Evolutionary conservation across 2,888 invertebrate species (phyloP).

Genomic region (Plebejus melissa): DNA sequence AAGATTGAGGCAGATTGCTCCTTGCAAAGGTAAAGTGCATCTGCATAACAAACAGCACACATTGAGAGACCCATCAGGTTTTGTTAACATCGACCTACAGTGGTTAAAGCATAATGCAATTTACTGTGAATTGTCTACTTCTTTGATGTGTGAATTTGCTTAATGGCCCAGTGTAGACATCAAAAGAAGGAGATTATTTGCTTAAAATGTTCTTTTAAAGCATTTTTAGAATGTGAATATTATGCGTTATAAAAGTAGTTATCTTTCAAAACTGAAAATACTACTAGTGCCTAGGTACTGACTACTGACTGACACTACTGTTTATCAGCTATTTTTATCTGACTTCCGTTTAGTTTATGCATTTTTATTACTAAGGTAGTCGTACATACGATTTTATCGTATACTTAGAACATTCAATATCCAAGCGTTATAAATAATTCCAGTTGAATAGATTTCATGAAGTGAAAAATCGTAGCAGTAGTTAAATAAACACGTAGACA

Average conservation of each 20-base stretch:
- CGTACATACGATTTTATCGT: background rate
- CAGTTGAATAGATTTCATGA: background rate
- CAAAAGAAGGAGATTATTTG: too few species aligned
- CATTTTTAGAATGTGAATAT: background rate
- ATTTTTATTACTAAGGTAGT: background rate
- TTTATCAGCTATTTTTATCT: conserved; percentile 24
- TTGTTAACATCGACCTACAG: conserved; percentile 9
- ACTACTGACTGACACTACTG: conserved; percentile 9
- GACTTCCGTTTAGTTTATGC: background rate
- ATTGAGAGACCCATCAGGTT: background rate
- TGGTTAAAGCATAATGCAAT: background rate
- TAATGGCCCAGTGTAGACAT: background rate
- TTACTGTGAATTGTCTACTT: background rate
- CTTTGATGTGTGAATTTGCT: background rate
- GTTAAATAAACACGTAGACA: background rate
- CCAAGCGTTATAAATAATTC: background rate
- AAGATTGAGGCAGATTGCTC: conserved; percentile 7
- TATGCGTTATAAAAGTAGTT: background rate
- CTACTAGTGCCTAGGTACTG: background rate
- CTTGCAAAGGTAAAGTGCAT: background rate
- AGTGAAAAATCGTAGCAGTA: background rate
- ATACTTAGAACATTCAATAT: background rate
- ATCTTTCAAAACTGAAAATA: background rate
- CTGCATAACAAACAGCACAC: conserved; percentile 20
- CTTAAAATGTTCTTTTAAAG: too few species aligned